A percentile compares a stretch with the other conserved stretches of the same genome.
Conservation (phyloP, 2,888 invertebrate species). For the Drosophila anomalata region DNA sequence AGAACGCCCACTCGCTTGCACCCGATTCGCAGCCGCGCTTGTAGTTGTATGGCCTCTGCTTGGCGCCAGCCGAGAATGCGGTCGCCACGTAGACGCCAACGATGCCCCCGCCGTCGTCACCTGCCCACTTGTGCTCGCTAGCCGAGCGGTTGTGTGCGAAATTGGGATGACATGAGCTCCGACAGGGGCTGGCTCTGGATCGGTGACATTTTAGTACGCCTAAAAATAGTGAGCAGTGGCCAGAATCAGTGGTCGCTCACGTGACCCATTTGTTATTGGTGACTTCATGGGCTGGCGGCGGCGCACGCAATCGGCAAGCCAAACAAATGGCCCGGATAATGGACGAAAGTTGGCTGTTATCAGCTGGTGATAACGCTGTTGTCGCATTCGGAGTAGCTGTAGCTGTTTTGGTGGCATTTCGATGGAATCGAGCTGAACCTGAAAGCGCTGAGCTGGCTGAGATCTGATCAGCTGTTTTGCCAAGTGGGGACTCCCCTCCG, state of each 20-base stretch:
- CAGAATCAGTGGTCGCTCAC: conserved; percentile 15
- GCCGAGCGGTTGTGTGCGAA: no score
- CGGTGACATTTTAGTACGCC: no score
- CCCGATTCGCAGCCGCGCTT: not conserved
- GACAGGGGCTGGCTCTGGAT: no score
- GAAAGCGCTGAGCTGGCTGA: not conserved
- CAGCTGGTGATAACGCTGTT: conserved; percentile 55
- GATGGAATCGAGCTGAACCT: conserved; percentile 49
- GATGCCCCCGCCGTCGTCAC: not conserved
- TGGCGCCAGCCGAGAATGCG: conserved; percentile 72
- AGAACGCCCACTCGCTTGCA: conserved; percentile 31
- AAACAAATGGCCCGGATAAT: conserved; percentile 11
- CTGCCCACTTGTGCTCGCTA: no score
- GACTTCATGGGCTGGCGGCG: conserved; percentile 50
- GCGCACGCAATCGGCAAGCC: conserved; percentile 6
- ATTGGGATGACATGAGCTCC: no score
- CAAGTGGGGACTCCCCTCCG: not conserved
- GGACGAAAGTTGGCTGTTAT: conserved; percentile 15
- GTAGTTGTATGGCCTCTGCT: conserved; percentile 59
- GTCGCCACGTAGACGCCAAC: conserved; percentile 49
- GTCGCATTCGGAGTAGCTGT: conserved; percentile 37
- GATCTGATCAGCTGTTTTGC: conserved; percentile 32
- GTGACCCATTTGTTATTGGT: conserved; percentile 47
- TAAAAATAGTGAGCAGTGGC: not conserved
- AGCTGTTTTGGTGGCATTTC: conserved; percentile 52